Evolutionary conservation across 2,888 invertebrate genomes (phyloP), one percentile per base, ranked within the genome.

Genomic region (Cinara cedri): DNA sequence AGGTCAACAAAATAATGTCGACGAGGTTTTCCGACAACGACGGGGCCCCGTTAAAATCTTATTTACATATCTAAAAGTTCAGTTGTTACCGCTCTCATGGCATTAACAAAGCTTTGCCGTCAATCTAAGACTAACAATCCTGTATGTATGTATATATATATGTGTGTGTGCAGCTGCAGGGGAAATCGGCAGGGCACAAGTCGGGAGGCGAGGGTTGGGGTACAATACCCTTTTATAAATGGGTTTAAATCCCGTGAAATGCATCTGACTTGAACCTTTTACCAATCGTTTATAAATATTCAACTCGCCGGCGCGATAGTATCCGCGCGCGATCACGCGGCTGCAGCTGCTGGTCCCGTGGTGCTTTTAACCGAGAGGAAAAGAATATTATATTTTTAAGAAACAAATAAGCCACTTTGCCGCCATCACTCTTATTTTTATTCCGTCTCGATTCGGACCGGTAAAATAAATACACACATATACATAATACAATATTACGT

Each of bases 61-160:
- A 78, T 78, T 78, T 78, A 70, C 78, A 78, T 78, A 78, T 78
- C 78, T 78, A 78, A 78, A 78, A 78, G 78, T 78, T 78, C 78
- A 78, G 78, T 78, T 78, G 78, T 78, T 78, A 70, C 78, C 68
- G 78, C 78, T 78, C 78, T 70, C 78, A 78, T 70, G 70, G 78
- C 70, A 78, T 78, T 78, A 78, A 62, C 68, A 60, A 70, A 78
- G 78, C 78, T 70, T 70, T 70, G 68, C 78, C 78, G 78, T 78
- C 78, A 78, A 78, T 78, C 78, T 68, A 70, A 78, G 78, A 78
- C 78, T 70, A 60, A 34, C 78, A 70, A 78, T 70, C 78, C 68
- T 34, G 16, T 11, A n/a, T 1, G 19, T n/a, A n/a, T 34, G 6
- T 34, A 34, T 34, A 34, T 34, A 34, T 34, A 34, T 34, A 34